Base-by-base conservation (phyloP, 2,113 vertebrate species). In the Leptocoma aspasia region DNA sequence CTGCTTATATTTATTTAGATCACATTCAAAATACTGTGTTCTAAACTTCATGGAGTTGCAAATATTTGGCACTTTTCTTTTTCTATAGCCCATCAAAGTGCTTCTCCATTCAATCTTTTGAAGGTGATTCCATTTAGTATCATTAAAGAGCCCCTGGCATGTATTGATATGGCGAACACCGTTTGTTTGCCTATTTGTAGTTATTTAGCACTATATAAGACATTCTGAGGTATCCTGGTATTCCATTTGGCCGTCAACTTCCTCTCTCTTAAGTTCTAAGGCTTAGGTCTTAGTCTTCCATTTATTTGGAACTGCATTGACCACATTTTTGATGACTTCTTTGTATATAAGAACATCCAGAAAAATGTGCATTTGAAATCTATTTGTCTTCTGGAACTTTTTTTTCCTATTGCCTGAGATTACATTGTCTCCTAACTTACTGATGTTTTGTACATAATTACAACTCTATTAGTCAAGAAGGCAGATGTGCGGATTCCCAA, bases 91-190 rank as follows among this genome's bases (percentile, higher is more conserved):
- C 8, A 27, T 41, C 22, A 41, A 63, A 20, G 3, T 63, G 10
- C 78, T 90, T 73, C 11, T 64, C 12, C 10, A n/a, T 9, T 73
- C 56, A 13, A 47, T 35, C 11, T 7, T n/a, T 78, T 84, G 21
- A 64, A 61, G 24, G 3, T 39, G 4, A 61, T 44, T 52, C 5
- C 3, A 19, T 31, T 45, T 41, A 68, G 12, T 13, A 27, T 11
- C 10, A 52, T 14, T 15, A 61, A 37, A 78, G 22, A 66, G 65
- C 2, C 10, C 1, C 10, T 52, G 56, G 23, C 12, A 27, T 2
- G 0, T 52, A 39, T 0, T 52, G 15, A 39, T 35, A 64, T 9
- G 2, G 2, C 64, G 5, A 56, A 45, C 12, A 52, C 4, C 11
- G 3, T 56, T 71, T 31, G 1, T 39, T 75, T 73, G 3, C 7